phyloP scores from a whole-genome alignment of 2,888 invertebrate species.

The Acanthoscelides obtectus region DNA sequence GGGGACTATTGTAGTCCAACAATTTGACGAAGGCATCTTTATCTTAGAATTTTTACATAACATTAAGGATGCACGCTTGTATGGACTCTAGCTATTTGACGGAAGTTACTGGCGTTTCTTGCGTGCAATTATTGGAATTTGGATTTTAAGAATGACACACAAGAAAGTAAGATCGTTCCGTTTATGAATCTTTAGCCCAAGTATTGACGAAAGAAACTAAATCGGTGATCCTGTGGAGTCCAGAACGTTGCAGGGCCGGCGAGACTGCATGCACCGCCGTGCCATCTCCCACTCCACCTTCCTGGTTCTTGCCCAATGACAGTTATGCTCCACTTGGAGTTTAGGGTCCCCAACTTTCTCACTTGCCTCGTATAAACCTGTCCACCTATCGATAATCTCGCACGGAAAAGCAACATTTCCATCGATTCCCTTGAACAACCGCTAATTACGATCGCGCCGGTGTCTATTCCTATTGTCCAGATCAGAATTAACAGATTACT shows the following conservation, averaged over 20 bases:
- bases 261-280: too few species aligned
- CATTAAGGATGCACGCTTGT: slow-evolving; percentile 21
- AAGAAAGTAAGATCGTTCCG: too few species aligned
- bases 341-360: too few species aligned
- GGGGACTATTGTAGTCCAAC: slow-evolving; percentile 27
- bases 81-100: not conserved
- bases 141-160: too few species aligned
- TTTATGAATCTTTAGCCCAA: too few species aligned
- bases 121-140: not conserved
- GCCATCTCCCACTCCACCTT: too few species aligned
- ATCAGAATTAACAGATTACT: not conserved
- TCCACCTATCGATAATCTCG: not conserved
- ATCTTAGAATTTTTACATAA: slow-evolving; percentile 34
- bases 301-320: too few species aligned
- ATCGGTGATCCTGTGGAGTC: too few species aligned
- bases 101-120: not conserved
- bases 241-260: too few species aligned
- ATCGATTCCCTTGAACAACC: not conserved
- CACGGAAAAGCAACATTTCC: not conserved
- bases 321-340: too few species aligned
- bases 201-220: too few species aligned
- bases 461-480: not conserved
- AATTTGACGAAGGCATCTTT: slow-evolving; percentile 34
- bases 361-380: not conserved
- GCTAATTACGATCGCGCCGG: not conserved